Conservation (phyloP, 2,888 invertebrate species). For the Portevinia maculata region DNA sequence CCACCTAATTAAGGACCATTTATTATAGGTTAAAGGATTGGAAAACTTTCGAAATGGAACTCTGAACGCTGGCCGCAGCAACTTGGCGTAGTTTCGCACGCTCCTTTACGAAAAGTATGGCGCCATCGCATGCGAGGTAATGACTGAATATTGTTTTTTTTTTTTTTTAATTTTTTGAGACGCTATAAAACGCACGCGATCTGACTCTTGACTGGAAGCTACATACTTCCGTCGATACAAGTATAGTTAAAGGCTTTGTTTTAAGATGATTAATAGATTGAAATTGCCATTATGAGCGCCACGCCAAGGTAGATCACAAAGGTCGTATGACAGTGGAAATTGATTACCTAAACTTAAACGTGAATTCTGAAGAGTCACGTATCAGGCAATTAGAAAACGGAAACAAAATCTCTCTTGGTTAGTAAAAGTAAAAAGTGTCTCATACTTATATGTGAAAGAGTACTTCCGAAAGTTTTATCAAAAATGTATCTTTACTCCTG, state of each 20-base stretch:
- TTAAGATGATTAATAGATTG: constrained; percentile 65
- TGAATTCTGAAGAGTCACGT: constrained; percentile 20
- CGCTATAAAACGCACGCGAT: constrained; percentile 69
- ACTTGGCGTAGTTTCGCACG: constrained; percentile 69
- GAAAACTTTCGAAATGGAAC: constrained; percentile 65
- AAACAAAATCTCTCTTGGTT: too few relatives aligned
- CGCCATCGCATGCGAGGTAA: constrained; percentile 70
- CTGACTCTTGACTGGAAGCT: constrained; percentile 53
- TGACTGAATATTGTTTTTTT: constrained; percentile 50
- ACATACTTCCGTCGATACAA: not conserved
- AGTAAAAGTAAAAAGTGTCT: too few relatives aligned
- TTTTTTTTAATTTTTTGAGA: constrained; percentile 38
- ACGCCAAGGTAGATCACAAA: constrained; percentile 24
- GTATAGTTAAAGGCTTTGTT: constrained; percentile 58
- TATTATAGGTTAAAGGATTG: constrained; percentile 76
- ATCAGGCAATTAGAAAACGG: not conserved
- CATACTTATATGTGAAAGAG: too few relatives aligned
- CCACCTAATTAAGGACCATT: constrained; percentile 81
- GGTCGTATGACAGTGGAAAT: constrained; percentile 53
- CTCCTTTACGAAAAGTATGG: constrained; percentile 66
- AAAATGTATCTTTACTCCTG: too few relatives aligned
- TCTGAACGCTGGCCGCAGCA: constrained; percentile 37
- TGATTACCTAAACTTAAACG: constrained; percentile 37
- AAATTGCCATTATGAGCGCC: constrained; percentile 64
- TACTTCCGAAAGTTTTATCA: too few relatives aligned